A percentile compares a stretch with the other conserved stretches of the same genome.
Evolutionary conservation across 2,113 vertebrate species (phyloP).

Genomic region (Bubalus kerabau): DNA sequence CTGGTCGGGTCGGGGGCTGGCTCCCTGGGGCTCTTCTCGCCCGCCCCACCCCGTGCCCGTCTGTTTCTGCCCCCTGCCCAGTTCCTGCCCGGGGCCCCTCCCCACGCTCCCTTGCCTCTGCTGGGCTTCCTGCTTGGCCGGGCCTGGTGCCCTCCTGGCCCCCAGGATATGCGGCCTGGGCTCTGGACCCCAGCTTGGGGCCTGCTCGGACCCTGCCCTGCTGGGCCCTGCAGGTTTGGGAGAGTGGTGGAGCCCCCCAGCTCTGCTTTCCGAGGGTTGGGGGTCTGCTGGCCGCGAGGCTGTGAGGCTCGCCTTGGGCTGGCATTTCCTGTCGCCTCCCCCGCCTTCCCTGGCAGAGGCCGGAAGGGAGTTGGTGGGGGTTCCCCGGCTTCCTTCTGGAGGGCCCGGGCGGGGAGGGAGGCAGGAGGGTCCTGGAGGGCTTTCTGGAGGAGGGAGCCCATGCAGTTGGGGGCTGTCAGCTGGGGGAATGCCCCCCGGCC

Average conservation of each 20-base stretch:
- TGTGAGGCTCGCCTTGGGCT: neutral
- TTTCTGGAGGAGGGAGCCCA: neutral
- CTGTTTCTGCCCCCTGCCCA: neutral
- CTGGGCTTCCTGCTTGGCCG: fast-evolving
- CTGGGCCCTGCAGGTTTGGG: too few relatives aligned
- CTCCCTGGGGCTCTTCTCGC: fast-evolving
- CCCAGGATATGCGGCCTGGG: neutral
- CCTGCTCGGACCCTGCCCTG: neutral
- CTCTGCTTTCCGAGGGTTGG: neutral
- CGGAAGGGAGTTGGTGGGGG: slow-evolving; percentile 38
- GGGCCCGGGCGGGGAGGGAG: neutral
- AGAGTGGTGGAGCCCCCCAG: neutral
- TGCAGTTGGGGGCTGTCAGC: neutral
- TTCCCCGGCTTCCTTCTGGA: slow-evolving; percentile 16
- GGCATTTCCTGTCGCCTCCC: slow-evolving; percentile 30
- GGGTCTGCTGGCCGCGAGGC: neutral
- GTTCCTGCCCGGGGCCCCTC: neutral
- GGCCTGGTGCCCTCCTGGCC: neutral
- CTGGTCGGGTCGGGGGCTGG: neutral
- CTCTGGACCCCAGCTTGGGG: too few relatives aligned
- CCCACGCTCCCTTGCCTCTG: too few relatives aligned
- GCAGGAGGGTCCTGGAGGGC: neutral
- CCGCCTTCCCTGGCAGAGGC: neutral
- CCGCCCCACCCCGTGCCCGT: fast-evolving
- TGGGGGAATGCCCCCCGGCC: too few relatives aligned